Conservation (phyloP, 2,113 vertebrate genomes). For the Camarhynchus parvulus region DNA sequence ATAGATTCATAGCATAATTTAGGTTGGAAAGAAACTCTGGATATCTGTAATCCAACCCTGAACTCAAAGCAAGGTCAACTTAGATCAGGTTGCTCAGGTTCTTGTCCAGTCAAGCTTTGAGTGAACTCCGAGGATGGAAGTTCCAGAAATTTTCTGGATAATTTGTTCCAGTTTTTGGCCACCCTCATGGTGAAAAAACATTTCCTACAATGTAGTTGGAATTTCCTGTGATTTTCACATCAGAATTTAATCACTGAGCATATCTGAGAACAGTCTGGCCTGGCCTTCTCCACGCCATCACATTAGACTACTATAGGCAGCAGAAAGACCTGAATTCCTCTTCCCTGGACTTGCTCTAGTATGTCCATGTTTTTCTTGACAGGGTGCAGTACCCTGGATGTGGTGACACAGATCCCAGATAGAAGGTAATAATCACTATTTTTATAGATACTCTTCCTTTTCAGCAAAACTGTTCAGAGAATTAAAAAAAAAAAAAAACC, state of each 20-base stretch:
- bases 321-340: not conserved
- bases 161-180: not conserved
- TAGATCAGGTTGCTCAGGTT: not conserved
- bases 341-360: not conserved
- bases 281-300: not conserved
- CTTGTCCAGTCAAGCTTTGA: not conserved
- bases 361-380: not conserved
- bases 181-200: not conserved
- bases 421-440: not conserved
- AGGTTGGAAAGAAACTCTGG: not conserved
- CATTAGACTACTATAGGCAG: not conserved
- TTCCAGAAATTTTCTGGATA: not conserved
- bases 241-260: not conserved
- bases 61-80: not conserved
- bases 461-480: not conserved
- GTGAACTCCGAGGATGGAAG: not conserved
- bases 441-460: not conserved
- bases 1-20: not conserved
- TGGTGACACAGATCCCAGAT: not conserved
- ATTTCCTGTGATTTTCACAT: not conserved
- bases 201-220: not conserved
- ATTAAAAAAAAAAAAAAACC: not conserved
- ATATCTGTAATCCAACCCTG: not conserved
- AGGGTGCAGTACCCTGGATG: not conserved
- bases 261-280: not conserved